Conservation (phyloP, 2,797 vertebrate genomes). For the Poeciliopsis infans region DNA sequence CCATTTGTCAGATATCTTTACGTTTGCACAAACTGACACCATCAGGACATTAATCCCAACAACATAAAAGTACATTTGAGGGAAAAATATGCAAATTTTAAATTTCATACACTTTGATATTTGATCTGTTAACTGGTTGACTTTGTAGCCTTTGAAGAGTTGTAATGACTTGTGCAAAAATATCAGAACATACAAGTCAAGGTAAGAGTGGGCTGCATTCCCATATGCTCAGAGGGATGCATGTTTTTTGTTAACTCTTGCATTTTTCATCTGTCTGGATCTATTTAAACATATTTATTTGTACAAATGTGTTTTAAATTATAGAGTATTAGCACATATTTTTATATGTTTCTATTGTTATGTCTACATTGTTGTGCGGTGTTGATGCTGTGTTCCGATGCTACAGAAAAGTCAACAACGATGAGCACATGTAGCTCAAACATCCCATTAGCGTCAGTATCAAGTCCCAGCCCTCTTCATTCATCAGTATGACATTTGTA, state of each 20-base stretch:
- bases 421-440: background rate
- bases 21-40: background rate
- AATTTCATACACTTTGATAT: background rate
- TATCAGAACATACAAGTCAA: background rate
- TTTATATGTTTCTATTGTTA: background rate
- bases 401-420: slow-evolving; percentile 8
- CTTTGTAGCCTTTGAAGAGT: background rate
- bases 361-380: background rate
- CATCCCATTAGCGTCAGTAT: slow-evolving; percentile 32
- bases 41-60: background rate
- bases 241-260: background rate
- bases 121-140: background rate
- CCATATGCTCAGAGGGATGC: background rate
- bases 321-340: background rate
- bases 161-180: background rate
- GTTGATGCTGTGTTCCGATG: background rate
- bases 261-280: background rate
- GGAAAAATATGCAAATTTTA: background rate
- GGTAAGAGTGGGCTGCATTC: background rate
- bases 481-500: slow-evolving; percentile 55
- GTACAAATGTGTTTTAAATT: background rate
- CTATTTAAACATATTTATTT: background rate
- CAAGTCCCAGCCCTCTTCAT: slow-evolving; percentile 31
- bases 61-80: background rate
- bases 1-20: background rate